Evolutionary conservation across 2,888 invertebrate genomes (phyloP), one percentile per base, ranked within the genome.

Genomic region (Dynastes tityus): DNA sequence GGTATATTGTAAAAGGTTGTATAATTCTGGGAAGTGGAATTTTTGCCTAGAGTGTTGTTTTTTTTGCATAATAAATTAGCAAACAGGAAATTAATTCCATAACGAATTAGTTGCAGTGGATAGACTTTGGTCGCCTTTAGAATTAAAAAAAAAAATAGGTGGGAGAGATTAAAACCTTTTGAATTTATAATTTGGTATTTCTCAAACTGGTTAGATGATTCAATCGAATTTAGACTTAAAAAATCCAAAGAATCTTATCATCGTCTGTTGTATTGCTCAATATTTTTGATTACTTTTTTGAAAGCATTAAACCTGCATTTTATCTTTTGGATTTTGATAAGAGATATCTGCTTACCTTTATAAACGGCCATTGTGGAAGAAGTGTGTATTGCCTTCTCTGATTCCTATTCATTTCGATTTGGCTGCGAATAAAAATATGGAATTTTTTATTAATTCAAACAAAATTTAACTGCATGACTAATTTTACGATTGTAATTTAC

Each of bases 321-420:
- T 45, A 45, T 45, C 8, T 45, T 45, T 45, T 45, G 2, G 45
- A 45, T 8, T 40, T 40, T 45, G 8, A 11, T 11, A 11, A 45
- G 11, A 11, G 11, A 45, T 11, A 11, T 45, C 8, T 8, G 61
- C 73, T 73, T 61, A 58, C 73, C 73, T 13, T 61, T 6, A 22
- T 8, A 11, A 40, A 45, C 6, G 16, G n/a, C 73, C 73, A 73
- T 3, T 58, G 61, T 1, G 61, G 73, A 40, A 73, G 1, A n/a
- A 22, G 40, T 22, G n/a, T 45, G 40, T 73, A 61, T 5, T 61
- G 73, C 5, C 45, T 73, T 11, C 58, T 32, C 6, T 37, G 55
- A 37, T 16, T 32, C 4, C 22, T 32, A 13, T 61, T 45, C 73
- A 73, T 73, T 2, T 16, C 6, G 53, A 22, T 53, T 16, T 16